Base-by-base conservation (phyloP, 1,140 invertebrate species). In the Melipona quadrifasciata region DNA sequence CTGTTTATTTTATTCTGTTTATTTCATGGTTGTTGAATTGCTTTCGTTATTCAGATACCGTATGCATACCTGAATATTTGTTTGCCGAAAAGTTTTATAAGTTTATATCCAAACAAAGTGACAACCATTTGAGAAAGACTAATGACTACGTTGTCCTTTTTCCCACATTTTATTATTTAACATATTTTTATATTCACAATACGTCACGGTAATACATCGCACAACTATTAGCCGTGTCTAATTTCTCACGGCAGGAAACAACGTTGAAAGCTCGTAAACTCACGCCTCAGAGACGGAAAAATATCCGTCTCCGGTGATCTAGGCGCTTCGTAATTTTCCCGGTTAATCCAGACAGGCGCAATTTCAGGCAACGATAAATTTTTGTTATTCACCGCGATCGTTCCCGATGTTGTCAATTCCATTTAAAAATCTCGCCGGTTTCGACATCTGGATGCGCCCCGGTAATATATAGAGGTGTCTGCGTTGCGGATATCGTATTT, bases 391-490 rank as follows among this genome's bases (percentile, higher is more conserved):
- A 58, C 70, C 75, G 71, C 72, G 64, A 71, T 78, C 81, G 73
- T 57, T 78, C 61, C 65, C 81, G 39, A 55, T 61, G 81, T 83
- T 83, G 75, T 83, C 81, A 83, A 78, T 83, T 78, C 27, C 75
- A 64, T 77, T 82, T 80, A 79, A 89, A 89, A 89, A 84, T 86
- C 68, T 84, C 87, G 80, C 80, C 76, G 65, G 81, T 70, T 89
- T 86, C 85, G 88, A 89, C 86, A 89, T 90, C 65, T 87, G 85
- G 82, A 89, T 86, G 79, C 82, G 67, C 34, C 67, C 68, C 58
- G 17, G 87, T 89, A 89, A 89, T 89, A 86, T 84, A 89, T 88
- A 74, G 87, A 85, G 78, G 83, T 87, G 84, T 81, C 72, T 83
- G 83, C 87, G 80, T 86, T 57, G 77, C 85, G 75, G 79, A 84